phyloP scores from a whole-genome alignment of 1,140 invertebrate genomes.

The Papilio machaon region DNA sequence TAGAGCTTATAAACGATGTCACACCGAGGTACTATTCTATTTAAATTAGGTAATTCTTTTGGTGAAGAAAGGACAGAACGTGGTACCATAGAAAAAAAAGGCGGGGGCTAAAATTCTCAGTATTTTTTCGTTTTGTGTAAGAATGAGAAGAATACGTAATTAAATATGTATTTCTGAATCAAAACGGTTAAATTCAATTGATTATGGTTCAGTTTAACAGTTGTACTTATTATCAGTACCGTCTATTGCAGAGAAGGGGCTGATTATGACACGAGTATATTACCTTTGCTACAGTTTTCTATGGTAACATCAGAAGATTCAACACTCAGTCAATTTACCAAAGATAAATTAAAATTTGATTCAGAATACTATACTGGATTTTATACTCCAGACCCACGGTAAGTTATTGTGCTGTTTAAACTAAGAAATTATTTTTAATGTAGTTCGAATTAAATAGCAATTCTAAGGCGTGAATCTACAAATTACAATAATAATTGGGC shows the following conservation, averaged over 20 bases:
- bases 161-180: too few species aligned
- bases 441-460: background rate
- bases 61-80: background rate
- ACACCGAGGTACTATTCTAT: constrained; percentile 50
- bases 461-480: too few species aligned
- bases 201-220: too few species aligned
- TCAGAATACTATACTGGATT: constrained; percentile 44
- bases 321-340: constrained; percentile 26
- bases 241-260: constrained; percentile 46
- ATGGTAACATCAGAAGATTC: constrained; percentile 43
- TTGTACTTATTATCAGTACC: background rate
- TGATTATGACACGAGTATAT: constrained; percentile 55
- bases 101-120: too few species aligned
- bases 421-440: background rate
- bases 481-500: too few species aligned
- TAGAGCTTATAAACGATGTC: constrained; percentile 64
- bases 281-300: constrained; percentile 65
- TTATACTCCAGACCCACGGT: constrained; percentile 56
- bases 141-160: too few species aligned
- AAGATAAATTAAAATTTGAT: constrained; percentile 39
- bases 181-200: too few species aligned
- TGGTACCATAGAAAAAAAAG: background rate
- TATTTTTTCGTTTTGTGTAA: background rate
- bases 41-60: background rate
- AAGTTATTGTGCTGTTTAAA: background rate